Evolutionary conservation across 2,888 invertebrate species (phyloP).

Genomic region (Heliconius aoede): DNA sequence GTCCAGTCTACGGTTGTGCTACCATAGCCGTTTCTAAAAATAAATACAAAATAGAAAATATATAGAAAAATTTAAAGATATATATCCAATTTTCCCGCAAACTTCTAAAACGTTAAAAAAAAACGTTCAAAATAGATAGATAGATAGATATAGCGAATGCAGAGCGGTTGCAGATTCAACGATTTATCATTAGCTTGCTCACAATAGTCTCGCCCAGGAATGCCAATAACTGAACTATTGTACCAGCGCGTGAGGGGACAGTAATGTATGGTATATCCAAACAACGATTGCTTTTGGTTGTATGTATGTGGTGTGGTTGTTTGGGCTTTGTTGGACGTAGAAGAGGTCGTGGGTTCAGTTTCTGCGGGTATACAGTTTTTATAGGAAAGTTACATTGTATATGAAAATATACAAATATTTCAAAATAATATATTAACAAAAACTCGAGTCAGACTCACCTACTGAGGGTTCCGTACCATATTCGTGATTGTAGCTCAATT

Average conservation of each 20-base stretch:
- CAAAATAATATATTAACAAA: no score
- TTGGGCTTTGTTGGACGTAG: neutral
- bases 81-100: neutral
- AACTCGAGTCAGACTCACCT: no score
- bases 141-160: constrained; percentile 34
- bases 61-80: no score
- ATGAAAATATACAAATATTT: no score
- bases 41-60: no score
- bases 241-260: constrained; percentile 54
- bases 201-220: constrained; percentile 72
- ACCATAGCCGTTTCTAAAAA: no score
- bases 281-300: constrained; percentile 46
- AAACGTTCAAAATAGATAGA: constrained; percentile 33
- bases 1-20: no score
- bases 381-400: neutral
- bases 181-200: constrained; percentile 71
- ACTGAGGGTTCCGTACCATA: no score
- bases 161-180: constrained; percentile 61
- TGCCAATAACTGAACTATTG: constrained; percentile 76
- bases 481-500: no score
- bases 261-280: constrained; percentile 18
- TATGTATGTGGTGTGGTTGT: neutral
- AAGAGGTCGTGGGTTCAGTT: neutral
- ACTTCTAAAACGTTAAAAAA: constrained; percentile 3
- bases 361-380: neutral